Conservation (phyloP, 1,140 invertebrate genomes). For the Hestina assimilis region DNA sequence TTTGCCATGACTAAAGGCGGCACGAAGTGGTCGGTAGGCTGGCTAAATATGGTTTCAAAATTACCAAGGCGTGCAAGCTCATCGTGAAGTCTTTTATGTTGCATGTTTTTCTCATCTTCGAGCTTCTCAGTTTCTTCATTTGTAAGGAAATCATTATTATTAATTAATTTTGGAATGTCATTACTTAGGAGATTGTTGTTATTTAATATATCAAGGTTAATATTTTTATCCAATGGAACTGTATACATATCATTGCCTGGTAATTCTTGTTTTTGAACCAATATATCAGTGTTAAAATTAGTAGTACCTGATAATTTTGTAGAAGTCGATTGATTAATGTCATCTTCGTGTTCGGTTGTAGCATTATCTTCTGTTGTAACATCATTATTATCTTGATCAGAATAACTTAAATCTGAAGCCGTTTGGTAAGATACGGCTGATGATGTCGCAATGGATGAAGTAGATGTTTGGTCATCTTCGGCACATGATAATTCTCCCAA, state of each 20-base stretch:
- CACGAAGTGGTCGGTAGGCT: conserved; percentile 75
- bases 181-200: conserved; percentile 60
- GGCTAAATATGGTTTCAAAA: conserved; percentile 71
- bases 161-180: conserved; percentile 47
- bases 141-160: conserved; percentile 39
- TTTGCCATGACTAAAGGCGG: conserved; percentile 77
- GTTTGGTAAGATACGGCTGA: conserved; percentile 37
- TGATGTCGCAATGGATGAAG: conserved; percentile 20
- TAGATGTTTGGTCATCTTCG: conserved; percentile 48
- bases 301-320: conserved; percentile 32
- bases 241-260: conserved; percentile 27
- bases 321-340: conserved; percentile 35
- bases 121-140: conserved; percentile 50
- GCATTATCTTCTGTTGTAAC: conserved; percentile 46
- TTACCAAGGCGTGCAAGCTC: conserved; percentile 61
- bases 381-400: conserved; percentile 54
- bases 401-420: conserved; percentile 39
- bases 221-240: conserved; percentile 40
- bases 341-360: conserved; percentile 49
- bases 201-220: conserved; percentile 38
- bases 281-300: conserved; percentile 25
- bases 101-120: conserved; percentile 60
- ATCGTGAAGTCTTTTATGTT: conserved; percentile 65
- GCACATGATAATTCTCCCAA: conserved; percentile 65
- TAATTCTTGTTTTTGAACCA: conserved; percentile 23